Conservation (phyloP, 2,113 vertebrate species). For the Apistogramma diplotaenia region DNA sequence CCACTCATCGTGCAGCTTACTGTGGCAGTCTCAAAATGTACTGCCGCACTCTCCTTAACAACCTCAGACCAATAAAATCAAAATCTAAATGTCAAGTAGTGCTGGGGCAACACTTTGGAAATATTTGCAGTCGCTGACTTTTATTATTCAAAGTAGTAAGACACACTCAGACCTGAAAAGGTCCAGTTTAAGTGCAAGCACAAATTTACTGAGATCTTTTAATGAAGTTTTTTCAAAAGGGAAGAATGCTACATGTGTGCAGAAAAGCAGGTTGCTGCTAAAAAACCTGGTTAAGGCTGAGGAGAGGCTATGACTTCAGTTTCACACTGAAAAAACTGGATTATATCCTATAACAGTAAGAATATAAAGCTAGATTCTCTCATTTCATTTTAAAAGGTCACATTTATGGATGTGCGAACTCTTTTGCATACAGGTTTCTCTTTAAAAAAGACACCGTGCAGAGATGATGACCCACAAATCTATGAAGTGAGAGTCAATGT, state of each 20-base stretch:
- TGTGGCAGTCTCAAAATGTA: background rate
- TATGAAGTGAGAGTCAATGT: too few species aligned
- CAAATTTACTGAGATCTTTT: rapidly evolving
- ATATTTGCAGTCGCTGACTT: background rate
- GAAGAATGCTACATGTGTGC: background rate
- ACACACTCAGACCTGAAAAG: background rate
- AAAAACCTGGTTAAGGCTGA: background rate
- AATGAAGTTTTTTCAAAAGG: background rate
- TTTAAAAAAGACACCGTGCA: too few species aligned
- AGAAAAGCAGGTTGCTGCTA: background rate
- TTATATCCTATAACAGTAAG: too few species aligned
- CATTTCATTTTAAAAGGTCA: too few species aligned
- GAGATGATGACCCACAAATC: too few species aligned
- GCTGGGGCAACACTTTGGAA: background rate
- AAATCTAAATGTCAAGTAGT: background rate
- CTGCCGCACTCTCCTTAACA: background rate
- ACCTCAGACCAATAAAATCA: background rate
- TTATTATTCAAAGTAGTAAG: background rate
- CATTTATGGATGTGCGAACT: too few species aligned
- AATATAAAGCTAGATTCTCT: too few species aligned
- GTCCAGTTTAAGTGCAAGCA: background rate
- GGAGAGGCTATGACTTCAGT: background rate
- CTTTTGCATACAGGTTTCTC: too few species aligned
- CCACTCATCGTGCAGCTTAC: background rate
- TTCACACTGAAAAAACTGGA: background rate